Conservation (phyloP, 2,797 vertebrate genomes). For the Pogoniulus pusillus region DNA sequence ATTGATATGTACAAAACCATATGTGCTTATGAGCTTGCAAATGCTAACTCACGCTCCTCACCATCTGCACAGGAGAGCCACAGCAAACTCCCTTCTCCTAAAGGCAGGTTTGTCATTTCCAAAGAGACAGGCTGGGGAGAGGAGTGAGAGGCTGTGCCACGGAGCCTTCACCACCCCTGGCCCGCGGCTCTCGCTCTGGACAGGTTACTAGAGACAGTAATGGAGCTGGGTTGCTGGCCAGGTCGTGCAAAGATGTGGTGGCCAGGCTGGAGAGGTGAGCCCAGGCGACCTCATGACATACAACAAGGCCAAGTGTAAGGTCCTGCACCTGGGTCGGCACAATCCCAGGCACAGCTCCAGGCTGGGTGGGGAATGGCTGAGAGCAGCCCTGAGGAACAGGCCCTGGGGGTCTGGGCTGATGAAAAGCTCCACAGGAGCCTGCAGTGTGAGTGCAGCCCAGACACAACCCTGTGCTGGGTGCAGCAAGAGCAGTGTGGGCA, state of each 20-base stretch:
- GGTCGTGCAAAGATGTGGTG: background rate
- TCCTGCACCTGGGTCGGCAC: too few species aligned
- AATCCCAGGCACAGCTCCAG: too few species aligned
- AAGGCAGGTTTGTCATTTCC: conserved; percentile 33
- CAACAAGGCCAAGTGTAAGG: too few species aligned
- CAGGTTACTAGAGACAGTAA: background rate
- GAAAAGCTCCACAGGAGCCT: too few species aligned
- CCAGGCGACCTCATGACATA: too few species aligned
- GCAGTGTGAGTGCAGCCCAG: too few species aligned
- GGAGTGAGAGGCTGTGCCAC: background rate
- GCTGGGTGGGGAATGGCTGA: too few species aligned
- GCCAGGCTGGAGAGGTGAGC: too few species aligned
- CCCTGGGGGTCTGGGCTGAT: too few species aligned
- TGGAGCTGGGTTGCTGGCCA: background rate
- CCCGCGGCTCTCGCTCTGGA: background rate
- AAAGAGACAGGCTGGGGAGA: background rate
- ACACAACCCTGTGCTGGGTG: too few species aligned
- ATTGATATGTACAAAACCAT: conserved; percentile 69
- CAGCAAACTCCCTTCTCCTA: conserved; percentile 64
- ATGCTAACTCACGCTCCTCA: conserved; percentile 62
- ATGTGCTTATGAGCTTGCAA: conserved; percentile 65
- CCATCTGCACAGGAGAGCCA: conserved; percentile 55
- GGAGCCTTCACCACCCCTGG: background rate
- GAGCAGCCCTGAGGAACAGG: too few species aligned
- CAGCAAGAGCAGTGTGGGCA: too few species aligned